Evolutionary conservation across 1,140 invertebrate genomes (phyloP).

Genomic region (Limonius californicus): DNA sequence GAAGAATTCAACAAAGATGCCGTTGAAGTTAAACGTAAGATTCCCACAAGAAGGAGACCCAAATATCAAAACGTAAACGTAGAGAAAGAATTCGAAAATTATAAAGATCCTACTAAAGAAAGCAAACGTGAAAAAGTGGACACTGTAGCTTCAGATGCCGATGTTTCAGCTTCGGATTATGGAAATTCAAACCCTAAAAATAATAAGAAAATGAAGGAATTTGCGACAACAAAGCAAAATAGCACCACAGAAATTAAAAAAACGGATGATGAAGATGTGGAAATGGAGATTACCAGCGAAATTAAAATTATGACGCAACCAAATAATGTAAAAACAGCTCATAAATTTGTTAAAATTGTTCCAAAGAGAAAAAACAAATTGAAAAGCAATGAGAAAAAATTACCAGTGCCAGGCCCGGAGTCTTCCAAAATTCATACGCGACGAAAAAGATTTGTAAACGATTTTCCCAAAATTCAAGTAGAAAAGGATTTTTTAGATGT

Average conservation of each 20-base stretch:
- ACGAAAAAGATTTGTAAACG: neutral
- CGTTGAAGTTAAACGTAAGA: neutral
- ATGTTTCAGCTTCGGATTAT: neutral
- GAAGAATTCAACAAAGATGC: constrained; percentile 22
- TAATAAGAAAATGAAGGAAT: too few relatives aligned
- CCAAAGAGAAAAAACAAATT: constrained; percentile 25
- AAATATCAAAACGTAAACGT: neutral
- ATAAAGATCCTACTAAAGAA: neutral
- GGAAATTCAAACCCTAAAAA: neutral
- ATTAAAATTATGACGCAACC: constrained; percentile 34
- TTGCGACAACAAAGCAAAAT: constrained; percentile 11
- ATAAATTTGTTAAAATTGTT: constrained; percentile 35
- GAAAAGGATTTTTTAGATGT: neutral
- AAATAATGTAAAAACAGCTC: constrained; percentile 28
- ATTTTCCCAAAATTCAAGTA: neutral
- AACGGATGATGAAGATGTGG: constrained; percentile 40
- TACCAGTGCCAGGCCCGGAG: too few relatives aligned
- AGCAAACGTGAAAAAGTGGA: neutral
- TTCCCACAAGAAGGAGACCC: neutral
- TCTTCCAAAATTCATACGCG: too few relatives aligned
- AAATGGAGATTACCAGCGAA: constrained; percentile 38
- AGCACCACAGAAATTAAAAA: constrained; percentile 49
- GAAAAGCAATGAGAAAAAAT: too few relatives aligned
- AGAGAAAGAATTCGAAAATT: constrained; percentile 51
- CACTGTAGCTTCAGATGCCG: neutral